These are phyloP conservation scores for Gadopsis marmoratus DNA, from an alignment of 2,797 vertebrate genomes.

Conservation along the genomic window DNA sequence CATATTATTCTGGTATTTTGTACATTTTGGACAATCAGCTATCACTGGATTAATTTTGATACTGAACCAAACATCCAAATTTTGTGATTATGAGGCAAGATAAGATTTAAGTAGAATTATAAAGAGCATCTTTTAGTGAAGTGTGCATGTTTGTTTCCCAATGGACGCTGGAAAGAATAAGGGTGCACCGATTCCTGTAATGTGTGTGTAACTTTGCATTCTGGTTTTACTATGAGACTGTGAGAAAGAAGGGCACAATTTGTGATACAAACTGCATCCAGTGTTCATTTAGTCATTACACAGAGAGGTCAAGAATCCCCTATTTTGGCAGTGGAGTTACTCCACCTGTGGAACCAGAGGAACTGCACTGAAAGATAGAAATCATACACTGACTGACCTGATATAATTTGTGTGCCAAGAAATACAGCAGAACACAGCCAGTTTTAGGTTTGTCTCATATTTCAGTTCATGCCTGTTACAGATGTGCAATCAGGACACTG, in stretches of 20 bases:
- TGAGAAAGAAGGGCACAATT: too few species aligned
- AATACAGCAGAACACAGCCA: neutral
- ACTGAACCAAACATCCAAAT: too few species aligned
- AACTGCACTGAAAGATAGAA: neutral
- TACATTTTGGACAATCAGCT: too few species aligned
- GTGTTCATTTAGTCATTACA: neutral
- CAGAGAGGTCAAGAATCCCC: neutral
- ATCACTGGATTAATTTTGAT: too few species aligned
- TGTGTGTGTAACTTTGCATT: neutral
- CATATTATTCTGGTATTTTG: too few species aligned
- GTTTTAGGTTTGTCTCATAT: neutral
- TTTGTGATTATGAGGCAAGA: too few species aligned
- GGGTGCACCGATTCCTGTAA: neutral
- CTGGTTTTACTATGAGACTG: neutral
- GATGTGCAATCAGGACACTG: neutral
- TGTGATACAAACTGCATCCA: neutral
- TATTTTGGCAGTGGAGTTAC: neutral
- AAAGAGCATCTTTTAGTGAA: too few species aligned
- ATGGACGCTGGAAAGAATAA: too few species aligned
- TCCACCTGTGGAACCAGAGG: neutral
- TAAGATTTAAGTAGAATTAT: too few species aligned
- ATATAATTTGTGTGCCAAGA: neutral
- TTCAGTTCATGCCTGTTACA: slow-evolving; percentile 2
- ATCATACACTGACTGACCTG: neutral
- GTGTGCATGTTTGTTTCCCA: too few species aligned